Conservation (phyloP, 2,888 invertebrate genomes). For the Hypercompe scribonia region DNA sequence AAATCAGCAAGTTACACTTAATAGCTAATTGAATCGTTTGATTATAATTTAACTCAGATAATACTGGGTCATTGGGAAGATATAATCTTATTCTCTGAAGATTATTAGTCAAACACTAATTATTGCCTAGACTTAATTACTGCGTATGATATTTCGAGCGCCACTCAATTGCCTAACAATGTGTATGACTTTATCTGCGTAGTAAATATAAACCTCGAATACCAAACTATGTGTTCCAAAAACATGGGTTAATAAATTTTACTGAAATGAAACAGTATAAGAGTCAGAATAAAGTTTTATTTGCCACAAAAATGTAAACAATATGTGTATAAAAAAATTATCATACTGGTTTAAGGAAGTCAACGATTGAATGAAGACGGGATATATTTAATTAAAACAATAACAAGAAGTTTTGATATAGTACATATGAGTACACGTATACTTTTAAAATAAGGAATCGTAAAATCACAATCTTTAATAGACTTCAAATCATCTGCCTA, state of each 20-base stretch:
- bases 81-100: background rate
- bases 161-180: slow-evolving; percentile 13
- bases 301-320: background rate
- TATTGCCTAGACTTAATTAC: too few species aligned
- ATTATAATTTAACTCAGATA: background rate
- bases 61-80: background rate
- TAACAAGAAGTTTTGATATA: background rate
- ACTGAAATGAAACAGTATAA: background rate
- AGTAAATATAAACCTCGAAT: slow-evolving; percentile 15
- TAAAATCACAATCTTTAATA: slow-evolving; percentile 42
- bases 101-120: background rate
- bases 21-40: background rate
- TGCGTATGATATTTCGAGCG: background rate
- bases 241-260: background rate
- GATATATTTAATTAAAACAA: background rate
- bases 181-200: background rate
- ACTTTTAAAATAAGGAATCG: background rate
- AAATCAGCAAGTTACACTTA: too few species aligned
- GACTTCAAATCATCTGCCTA: slow-evolving; percentile 13
- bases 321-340: background rate
- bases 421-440: too few species aligned
- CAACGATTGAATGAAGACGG: background rate
- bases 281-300: background rate
- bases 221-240: background rate
- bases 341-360: background rate